Base-by-base conservation (phyloP, 2,888 invertebrate genomes). In the Netelia melanura region DNA sequence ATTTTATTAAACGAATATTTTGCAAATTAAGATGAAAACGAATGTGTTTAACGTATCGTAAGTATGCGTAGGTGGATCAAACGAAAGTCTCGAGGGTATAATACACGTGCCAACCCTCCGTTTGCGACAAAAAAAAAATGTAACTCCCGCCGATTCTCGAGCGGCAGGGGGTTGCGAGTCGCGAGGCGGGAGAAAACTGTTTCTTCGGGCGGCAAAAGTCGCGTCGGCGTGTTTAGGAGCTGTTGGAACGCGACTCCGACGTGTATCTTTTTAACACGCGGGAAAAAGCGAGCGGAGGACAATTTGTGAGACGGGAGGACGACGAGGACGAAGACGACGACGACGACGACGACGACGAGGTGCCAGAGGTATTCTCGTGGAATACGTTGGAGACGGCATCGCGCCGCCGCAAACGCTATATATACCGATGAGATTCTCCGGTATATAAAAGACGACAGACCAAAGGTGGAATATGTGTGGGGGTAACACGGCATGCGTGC, bases 281-380 rank as follows among this genome's bases (percentile, higher is more conserved):
- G 86, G 89, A 92, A 92, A 92, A 92, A 92, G 88, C 87, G 56
- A 82, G 79, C 81, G 87, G 80, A 77, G 86, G 85, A 90, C 91
- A 91, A 92, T 92, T 92, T 92, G 91, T 89, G 92, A 89, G 87
- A 85, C 78, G 85, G 78, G 89, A 88, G 89, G 38, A 38, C 6
- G 38, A 38, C 38, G 38, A 38, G 6, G 38, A 38, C 6, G 38
- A 38, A 6, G 38, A 38, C 1, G 38, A 38, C 38, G 38, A 38
- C 5, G 38, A 38, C 30, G 30, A 30, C 1, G 30, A 38, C 38
- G 38, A 89, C 86, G 88, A 58, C 87, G 87, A 91, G 90, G 89
- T 91, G 90, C 91, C 88, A 83, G 80, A 72, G 86, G 79, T 86
- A 87, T 87, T 84, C 84, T 64, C 76, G 61, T 23, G 72, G 81